Evolutionary conservation across 30 jellyfish, hydroid and myxozoan species (phyloP), one percentile per base, ranked within the genome.

Genomic region (Haliclystus octoradiatus): DNA sequence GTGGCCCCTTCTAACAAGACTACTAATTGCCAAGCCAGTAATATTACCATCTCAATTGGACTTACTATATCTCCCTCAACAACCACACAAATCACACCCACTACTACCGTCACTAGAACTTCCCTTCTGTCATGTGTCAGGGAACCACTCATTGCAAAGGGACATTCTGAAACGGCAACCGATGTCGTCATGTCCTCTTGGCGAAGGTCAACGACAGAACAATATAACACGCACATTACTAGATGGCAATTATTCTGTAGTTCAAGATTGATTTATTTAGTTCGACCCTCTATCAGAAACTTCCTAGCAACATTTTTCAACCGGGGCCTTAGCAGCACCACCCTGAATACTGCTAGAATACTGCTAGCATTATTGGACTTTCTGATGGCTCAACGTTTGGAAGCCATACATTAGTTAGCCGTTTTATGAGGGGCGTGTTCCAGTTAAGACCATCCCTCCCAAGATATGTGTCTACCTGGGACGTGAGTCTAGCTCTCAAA

Each of bases 351-450:
- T 33, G 85, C 77, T 27, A 25, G 62, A 13, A 51, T 3, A 25
- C 70, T 2, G 35, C n/a, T n/a, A n/a, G n/a, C n/a, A n/a, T n/a
- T n/a, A n/a, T n/a, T n/a, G n/a, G n/a, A n/a, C n/a, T n/a, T n/a
- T n/a, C n/a, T n/a, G n/a, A n/a, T n/a, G n/a, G n/a, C n/a, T n/a
- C n/a, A n/a, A n/a, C n/a, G n/a, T n/a, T n/a, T n/a, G n/a, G n/a
- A n/a, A n/a, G n/a, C n/a, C n/a, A n/a, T n/a, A n/a, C n/a, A n/a
- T n/a, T n/a, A n/a, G n/a, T n/a, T n/a, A n/a, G n/a, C n/a, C n/a
- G n/a, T n/a, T n/a, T 74, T 50, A 74, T 34, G 77, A 74, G 52
- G 49, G 85, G 85, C 7, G 70, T 74, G 26, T 74, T 62, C 53
- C 2, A 24, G 2, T 13, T 30, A 23, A 62, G 77, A 62, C 77